Evolutionary conservation across 1,140 invertebrate species (phyloP).

Genomic region (Lordiphosa stackelbergi): DNA sequence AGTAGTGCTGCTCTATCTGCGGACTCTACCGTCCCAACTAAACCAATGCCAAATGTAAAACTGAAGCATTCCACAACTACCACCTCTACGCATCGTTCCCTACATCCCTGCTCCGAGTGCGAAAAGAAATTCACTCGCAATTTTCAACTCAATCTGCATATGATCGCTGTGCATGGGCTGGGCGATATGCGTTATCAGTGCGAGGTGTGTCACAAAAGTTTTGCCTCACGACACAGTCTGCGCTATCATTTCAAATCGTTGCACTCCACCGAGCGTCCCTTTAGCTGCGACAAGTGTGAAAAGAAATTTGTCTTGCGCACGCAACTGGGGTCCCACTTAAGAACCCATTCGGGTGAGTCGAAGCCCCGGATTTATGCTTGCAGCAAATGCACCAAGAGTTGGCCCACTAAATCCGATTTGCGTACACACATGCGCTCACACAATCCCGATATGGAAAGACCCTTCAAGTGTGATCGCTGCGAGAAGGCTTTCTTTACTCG

Average conservation of each 20-base stretch:
- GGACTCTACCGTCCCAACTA: neutral
- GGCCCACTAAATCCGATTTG: conserved; percentile 67
- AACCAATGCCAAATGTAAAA: neutral
- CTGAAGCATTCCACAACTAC: neutral
- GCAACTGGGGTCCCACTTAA: conserved; percentile 76
- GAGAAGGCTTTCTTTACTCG: conserved; percentile 67
- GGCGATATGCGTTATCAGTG: conserved; percentile 63
- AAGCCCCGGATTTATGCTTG: conserved; percentile 64
- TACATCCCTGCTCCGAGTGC: conserved; percentile 56
- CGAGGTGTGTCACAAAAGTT: conserved; percentile 58
- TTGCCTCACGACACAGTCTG: conserved; percentile 66
- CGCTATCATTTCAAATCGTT: conserved; percentile 65
- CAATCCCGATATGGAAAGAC: conserved; percentile 61
- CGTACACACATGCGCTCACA: conserved; percentile 69
- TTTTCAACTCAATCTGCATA: conserved; percentile 64
- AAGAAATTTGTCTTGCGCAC: conserved; percentile 78
- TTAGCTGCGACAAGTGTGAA: conserved; percentile 76
- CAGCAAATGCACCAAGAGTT: conserved; percentile 50
- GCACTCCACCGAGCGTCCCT: conserved; percentile 78
- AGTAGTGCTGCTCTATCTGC: neutral
- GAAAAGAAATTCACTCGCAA: conserved; percentile 73
- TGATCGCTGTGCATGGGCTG: conserved; percentile 62
- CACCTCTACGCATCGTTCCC: conserved; percentile 22
- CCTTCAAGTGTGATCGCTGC: conserved; percentile 64
- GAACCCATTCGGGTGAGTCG: conserved; percentile 76